Evolutionary conservation across 2,888 invertebrate species (phyloP).

Genomic region (Acronicta alni): DNA sequence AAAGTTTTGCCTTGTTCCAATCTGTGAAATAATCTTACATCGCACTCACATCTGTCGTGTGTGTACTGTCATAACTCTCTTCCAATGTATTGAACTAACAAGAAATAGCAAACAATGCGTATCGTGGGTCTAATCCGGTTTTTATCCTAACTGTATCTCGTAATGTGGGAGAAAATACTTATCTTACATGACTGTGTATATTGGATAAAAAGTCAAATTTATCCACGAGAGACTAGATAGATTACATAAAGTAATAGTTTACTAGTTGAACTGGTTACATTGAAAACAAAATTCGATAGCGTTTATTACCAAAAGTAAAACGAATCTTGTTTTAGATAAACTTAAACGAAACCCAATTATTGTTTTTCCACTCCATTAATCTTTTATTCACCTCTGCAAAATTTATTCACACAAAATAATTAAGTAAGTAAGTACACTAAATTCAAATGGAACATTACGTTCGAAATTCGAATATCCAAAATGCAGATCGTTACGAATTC

Average conservation of each 20-base stretch:
- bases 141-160: constrained; percentile 32
- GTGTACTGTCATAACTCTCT: neutral
- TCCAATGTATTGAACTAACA: constrained; percentile 28
- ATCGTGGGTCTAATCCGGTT: constrained; percentile 36
- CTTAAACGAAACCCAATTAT: too few species aligned
- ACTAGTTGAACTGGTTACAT: too few species aligned
- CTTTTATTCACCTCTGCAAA: too few species aligned
- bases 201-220: constrained; percentile 19
- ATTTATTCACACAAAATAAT: too few species aligned
- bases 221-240: neutral
- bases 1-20: too few species aligned
- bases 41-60: constrained; percentile 9
- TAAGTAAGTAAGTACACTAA: too few species aligned
- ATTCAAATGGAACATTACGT: constrained; percentile 30
- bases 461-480: constrained; percentile 53
- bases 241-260: too few species aligned
- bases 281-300: too few species aligned
- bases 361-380: too few species aligned
- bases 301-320: too few species aligned
- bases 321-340: too few species aligned
- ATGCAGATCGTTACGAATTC: constrained; percentile 52
- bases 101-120: constrained; percentile 36
- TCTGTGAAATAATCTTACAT: neutral
- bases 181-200: constrained; percentile 1
- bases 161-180: constrained; percentile 37